Conservation (phyloP, 1,140 invertebrate species). For the Euwallacea fornicatus region DNA sequence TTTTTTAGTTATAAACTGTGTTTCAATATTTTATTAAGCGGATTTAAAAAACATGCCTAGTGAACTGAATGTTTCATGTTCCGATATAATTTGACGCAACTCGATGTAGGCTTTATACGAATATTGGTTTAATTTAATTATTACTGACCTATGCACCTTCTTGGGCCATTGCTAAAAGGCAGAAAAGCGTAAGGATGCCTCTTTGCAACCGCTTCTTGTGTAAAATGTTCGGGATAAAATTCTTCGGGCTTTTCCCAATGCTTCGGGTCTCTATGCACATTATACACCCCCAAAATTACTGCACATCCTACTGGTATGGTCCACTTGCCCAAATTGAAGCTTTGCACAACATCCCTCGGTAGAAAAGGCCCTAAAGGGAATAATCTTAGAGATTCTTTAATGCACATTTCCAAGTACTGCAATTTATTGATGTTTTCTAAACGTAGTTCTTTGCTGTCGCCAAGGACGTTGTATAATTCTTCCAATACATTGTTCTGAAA, state of each 20-base stretch:
- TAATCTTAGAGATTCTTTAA: conserved; percentile 70
- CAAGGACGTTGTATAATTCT: conserved; percentile 38
- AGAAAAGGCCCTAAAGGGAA: conserved; percentile 76
- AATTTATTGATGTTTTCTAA: conserved; percentile 57
- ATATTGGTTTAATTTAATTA: no score
- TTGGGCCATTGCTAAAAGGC: conserved; percentile 74
- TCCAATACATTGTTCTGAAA: conserved; percentile 22
- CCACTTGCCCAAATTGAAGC: conserved; percentile 57
- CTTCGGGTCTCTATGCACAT: conserved; percentile 68
- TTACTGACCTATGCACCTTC: conserved; percentile 65
- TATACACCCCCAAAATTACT: conserved; percentile 58
- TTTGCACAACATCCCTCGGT: conserved; percentile 62
- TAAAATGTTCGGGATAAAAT: conserved; percentile 79
- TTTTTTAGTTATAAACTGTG: not conserved
- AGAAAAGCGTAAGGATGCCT: conserved; percentile 70
- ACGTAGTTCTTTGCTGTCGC: conserved; percentile 5
- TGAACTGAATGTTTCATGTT: no score
- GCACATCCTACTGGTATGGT: conserved; percentile 60
- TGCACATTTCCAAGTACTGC: conserved; percentile 72
- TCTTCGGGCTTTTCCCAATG: conserved; percentile 69
- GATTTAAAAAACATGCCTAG: no score
- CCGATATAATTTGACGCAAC: no score
- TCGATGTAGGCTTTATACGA: no score
- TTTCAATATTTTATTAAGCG: no score
- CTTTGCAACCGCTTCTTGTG: conserved; percentile 61